Evolutionary conservation across 2,888 invertebrate species (phyloP).

Genomic region (Ophion ellenae): DNA sequence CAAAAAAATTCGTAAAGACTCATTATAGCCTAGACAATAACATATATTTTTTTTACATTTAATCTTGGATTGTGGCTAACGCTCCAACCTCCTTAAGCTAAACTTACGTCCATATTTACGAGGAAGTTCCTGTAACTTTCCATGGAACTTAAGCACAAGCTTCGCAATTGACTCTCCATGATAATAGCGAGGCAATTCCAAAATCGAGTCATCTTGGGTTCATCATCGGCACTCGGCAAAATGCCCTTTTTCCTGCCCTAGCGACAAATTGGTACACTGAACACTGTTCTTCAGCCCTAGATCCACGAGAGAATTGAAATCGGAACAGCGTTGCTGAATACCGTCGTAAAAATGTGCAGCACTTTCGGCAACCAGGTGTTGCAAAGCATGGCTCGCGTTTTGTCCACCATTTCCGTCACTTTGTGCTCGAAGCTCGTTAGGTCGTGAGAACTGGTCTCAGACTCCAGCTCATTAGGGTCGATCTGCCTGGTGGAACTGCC

Average conservation of each 20-base stretch:
- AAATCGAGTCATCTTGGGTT: constrained; percentile 89
- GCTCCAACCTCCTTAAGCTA: too few species aligned
- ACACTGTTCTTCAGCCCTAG: too few species aligned
- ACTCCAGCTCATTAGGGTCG: constrained; percentile 86
- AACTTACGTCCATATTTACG: constrained; percentile 89
- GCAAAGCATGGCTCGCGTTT: constrained; percentile 88
- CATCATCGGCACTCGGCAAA: constrained; percentile 88
- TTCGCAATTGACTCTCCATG: constrained; percentile 95
- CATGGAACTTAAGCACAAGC: constrained; percentile 91
- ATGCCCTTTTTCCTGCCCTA: constrained; percentile 88
- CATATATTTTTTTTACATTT: too few species aligned
- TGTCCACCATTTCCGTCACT: constrained; percentile 87
- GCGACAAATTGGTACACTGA: constrained; percentile 48
- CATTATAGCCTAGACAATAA: too few species aligned
- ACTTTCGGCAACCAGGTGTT: constrained; percentile 88
- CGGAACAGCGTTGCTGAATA: constrained; percentile 71
- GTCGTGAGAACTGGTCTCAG: constrained; percentile 88
- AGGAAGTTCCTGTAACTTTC: constrained; percentile 91
- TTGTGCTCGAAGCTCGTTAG: constrained; percentile 87
- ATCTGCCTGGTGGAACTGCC: constrained; percentile 87
- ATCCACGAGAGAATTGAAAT: neutral
- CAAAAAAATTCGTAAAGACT: too few species aligned
- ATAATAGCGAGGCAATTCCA: constrained; percentile 93
- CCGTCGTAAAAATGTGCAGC: constrained; percentile 87
- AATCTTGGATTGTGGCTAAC: too few species aligned